Evolutionary conservation across 2,888 invertebrate genomes (phyloP), one percentile per base, ranked within the genome.

Genomic region (Isoperla grammatica): DNA sequence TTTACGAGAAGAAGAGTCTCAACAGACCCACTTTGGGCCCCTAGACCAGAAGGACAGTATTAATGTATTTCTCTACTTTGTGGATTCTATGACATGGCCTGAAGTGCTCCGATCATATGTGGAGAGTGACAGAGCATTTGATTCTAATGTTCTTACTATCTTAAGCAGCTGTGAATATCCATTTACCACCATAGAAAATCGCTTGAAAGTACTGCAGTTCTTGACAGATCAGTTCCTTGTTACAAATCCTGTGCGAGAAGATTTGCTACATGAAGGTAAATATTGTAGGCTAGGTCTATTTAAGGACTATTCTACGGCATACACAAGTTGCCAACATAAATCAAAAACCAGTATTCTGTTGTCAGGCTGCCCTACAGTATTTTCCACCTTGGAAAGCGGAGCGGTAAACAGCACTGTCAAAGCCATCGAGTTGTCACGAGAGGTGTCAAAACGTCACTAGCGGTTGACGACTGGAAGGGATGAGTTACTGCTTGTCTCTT

Each of bases 31-130:
- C 75, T 98, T 95, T 77, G 96, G 96, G 48, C 95, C 97, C 8
- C 77, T 94, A 62, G 99, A 99, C 78, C 91, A 95, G 71, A 97
- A 97, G 78, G 97, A 98, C 76, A 94, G 95, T 74, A 88, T 97
- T 22, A 97, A 98, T 75, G 88, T 97, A 64, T 85, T 90, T 67
- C 79, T 97, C 58, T 96, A 90, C 78, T 84, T 96, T 70, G 85
- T 96, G 69, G 99, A 99, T 78, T 83, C 89, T 57, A 86, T 98
- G 79, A 96, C 97, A 54, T 99, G 98, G 93, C 94, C 96, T 43
- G 97, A 98, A 79, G 86, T 92, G 53, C 77, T 95, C 64, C 81
- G 92, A 65, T 82, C 88, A 53, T 97, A 93, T 76, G 85, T 97
- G 20, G 95, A 95, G 75, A 94, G 94, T 80, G 95, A 95, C 76